Evolutionary conservation across 2,113 vertebrate species (phyloP), one percentile per base, ranked within the genome.

Genomic region (Mesocricetus auratus): DNA sequence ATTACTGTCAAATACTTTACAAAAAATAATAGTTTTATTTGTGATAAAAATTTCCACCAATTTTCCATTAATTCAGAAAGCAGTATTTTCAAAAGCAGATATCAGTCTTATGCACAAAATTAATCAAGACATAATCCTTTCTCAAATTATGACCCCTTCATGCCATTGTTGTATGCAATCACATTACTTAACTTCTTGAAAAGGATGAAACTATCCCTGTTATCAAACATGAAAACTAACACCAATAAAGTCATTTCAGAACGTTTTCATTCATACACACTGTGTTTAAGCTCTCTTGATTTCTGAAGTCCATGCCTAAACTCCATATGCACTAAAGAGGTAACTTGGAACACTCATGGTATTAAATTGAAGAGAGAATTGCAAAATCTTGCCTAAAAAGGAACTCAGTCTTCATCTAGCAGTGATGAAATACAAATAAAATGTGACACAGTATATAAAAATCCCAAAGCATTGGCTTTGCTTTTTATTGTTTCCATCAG

Each of bases 1-100:
- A 68, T 90, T 22, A 73, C 17, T 85, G 64, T 92, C 66, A 94
- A 69, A 83, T 94, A 66, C 21, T 92, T 96, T 89, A 2, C 36
- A 47, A 50, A 85, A 95, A 93, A 75, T 69, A 50, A 81, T 69
- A 73, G 68, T 94, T 95, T 95, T 96, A 87, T 91, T 89, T 89
- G 82, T 60, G 73, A 71, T 71, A 71, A 17, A 71, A 71, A n/a
- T n/a, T 94, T 90, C 64, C 0, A 71, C 47, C 58, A 89, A 74
- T 87, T 85, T 94, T 39, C 13, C 39, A 77, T 73, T 7, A 79
- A 36, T 83, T 17, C 42, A 60, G 22, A 94, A 82, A n/a, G 8
- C 29, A 92, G 4, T 2, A 71, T 29, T 88, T 92, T 45, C 29
- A 11, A 12, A 71, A 74, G 13, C 5, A 79, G 39, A 87, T 82